Conservation (phyloP, 2,888 invertebrate species). For the Scrobipalpa costella region DNA sequence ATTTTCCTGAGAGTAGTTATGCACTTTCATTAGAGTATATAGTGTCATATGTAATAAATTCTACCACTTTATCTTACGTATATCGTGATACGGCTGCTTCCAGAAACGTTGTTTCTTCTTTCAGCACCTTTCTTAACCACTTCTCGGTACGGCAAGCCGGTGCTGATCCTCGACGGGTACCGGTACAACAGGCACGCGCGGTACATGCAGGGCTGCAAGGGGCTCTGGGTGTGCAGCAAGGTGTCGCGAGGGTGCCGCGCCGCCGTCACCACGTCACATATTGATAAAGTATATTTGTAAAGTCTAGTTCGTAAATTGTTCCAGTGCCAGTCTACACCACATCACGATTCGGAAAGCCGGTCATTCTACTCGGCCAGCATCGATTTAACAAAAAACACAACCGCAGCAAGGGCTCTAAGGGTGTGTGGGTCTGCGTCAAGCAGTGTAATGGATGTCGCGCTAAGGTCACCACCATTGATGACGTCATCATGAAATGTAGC, state of each 20-base stretch:
- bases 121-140: constrained; percentile 34
- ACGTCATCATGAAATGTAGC: too few relatives aligned
- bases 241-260: constrained; percentile 43
- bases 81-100: too few relatives aligned
- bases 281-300: too few relatives aligned
- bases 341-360: background rate
- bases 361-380: too few relatives aligned
- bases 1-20: too few relatives aligned
- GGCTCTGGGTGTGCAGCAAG: constrained; percentile 42
- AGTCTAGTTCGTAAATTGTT: too few relatives aligned
- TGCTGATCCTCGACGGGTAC: constrained; percentile 41
- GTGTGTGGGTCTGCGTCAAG: constrained; percentile 36
- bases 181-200: constrained; percentile 41
- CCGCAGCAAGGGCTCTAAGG: background rate
- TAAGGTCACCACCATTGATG: background rate
- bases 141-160: constrained; percentile 40
- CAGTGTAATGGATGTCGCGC: constrained; percentile 41
- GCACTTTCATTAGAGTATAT: too few relatives aligned
- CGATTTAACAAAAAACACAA: too few relatives aligned
- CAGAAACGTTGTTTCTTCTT: too few relatives aligned
- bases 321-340: too few relatives aligned
- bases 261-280: constrained; percentile 35
- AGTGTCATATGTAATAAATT: too few relatives aligned
- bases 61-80: too few relatives aligned
- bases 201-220: constrained; percentile 35